Evolutionary conservation across 1,140 invertebrate species (phyloP).

Genomic region (Ceratina australensis): DNA sequence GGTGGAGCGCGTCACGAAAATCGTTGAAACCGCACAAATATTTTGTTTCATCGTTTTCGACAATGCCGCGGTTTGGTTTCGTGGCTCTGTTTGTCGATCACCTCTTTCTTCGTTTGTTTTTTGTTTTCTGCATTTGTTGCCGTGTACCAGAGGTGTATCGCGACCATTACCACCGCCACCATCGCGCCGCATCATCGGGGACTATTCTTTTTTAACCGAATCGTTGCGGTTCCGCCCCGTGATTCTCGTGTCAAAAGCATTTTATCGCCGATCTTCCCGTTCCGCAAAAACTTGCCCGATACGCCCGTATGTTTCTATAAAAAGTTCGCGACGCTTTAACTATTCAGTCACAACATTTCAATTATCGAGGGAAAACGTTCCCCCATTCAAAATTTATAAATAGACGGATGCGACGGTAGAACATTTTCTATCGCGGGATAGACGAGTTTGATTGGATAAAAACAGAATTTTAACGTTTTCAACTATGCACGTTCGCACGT

Average conservation of each 20-base stretch:
- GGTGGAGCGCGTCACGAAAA: conserved; percentile 59
- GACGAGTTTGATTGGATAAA: background rate
- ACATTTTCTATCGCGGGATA: background rate
- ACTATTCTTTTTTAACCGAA: conserved; percentile 30
- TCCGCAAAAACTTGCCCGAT: background rate
- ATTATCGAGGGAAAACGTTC: background rate
- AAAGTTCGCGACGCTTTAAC: too few relatives aligned
- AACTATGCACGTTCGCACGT: too few relatives aligned
- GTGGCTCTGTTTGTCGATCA: conserved; percentile 41
- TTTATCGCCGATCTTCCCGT: conserved; percentile 7
- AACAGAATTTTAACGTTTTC: background rate
- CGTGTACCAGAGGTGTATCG: conserved; percentile 5
- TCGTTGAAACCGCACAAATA: conserved; percentile 50
- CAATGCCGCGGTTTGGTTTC: conserved; percentile 35
- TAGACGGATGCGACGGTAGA: background rate
- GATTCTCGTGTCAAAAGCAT: conserved; percentile 28
- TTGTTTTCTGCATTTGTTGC: conserved; percentile 27
- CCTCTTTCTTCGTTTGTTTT: conserved; percentile 42
- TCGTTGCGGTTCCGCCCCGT: conserved; percentile 9
- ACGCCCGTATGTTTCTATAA: background rate
- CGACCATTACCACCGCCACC: background rate
- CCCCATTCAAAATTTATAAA: background rate
- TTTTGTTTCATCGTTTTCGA: conserved; percentile 45
- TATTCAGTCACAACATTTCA: background rate
- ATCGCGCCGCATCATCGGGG: background rate